A percentile compares a stretch with the other conserved stretches of the same genome.
Evolutionary conservation across 2,797 vertebrate genomes (phyloP).

Genomic region (Prunella strophiata): DNA sequence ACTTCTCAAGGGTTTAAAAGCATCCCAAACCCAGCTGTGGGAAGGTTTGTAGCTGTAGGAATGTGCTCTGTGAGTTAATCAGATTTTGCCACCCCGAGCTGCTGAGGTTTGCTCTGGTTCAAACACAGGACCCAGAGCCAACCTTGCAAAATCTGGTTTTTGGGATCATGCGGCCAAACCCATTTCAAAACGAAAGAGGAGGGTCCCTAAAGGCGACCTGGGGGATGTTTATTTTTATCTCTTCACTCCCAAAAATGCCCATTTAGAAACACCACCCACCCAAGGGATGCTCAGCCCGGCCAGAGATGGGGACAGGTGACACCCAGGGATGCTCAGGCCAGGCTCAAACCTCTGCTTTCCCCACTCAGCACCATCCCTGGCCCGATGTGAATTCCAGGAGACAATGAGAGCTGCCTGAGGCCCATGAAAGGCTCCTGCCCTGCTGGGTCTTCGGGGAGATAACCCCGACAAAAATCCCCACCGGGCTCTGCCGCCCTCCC

Average conservation of each 20-base stretch:
- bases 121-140: neutral
- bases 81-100: neutral
- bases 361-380: neutral
- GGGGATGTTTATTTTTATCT: neutral
- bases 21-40: neutral
- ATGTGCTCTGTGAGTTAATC: neutral
- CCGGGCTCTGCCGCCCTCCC: neutral
- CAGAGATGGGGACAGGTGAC: neutral
- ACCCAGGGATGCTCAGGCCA: fast-evolving
- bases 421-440: constrained; percentile 22
- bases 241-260: fast-evolving
- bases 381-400: neutral
- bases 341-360: neutral
- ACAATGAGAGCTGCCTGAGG: neutral
- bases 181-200: neutral
- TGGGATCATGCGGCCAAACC: neutral
- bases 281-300: fast-evolving
- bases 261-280: fast-evolving
- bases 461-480: neutral
- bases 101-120: neutral
- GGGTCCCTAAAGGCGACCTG: fast-evolving
- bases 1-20: neutral
- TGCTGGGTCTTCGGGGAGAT: constrained; percentile 42
- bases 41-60: neutral
- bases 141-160: neutral